A percentile compares a stretch with the other conserved stretches of the same genome.
Conservation (phyloP, 2,797 vertebrate genomes). For the Jordanella pulchra region DNA sequence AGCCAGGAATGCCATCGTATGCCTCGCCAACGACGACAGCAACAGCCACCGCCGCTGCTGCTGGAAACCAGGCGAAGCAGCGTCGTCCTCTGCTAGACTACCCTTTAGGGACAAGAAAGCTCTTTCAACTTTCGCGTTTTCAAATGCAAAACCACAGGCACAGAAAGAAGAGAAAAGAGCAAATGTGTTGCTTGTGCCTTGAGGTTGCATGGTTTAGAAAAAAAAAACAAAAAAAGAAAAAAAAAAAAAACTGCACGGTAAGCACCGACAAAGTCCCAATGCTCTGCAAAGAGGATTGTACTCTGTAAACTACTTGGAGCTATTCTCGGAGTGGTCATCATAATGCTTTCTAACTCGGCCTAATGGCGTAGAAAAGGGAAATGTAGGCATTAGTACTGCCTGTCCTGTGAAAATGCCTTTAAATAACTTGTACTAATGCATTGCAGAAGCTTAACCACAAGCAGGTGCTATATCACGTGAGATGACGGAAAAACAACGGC, state of each 20-base stretch:
- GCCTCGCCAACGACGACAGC: slow-evolving; percentile 60
- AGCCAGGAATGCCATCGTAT: slow-evolving; percentile 80
- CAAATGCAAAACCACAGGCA: slow-evolving; percentile 16
- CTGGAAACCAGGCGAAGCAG: slow-evolving; percentile 32
- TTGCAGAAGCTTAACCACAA: slow-evolving; percentile 47
- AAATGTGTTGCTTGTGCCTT: slow-evolving; percentile 11
- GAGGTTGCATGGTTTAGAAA: slow-evolving; percentile 36
- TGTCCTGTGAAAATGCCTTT: slow-evolving; percentile 33
- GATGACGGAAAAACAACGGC: background rate
- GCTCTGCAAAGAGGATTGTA: slow-evolving; percentile 71
- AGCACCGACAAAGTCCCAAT: slow-evolving; percentile 60
- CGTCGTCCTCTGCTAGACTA: slow-evolving; percentile 22
- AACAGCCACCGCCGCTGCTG: slow-evolving; percentile 35
- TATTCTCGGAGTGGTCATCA: slow-evolving; percentile 66
- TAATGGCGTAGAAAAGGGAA: slow-evolving; percentile 57
- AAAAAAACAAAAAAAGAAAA: background rate
- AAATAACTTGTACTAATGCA: slow-evolving; percentile 67
- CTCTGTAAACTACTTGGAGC: slow-evolving; percentile 66
- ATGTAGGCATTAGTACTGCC: background rate
- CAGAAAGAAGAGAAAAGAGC: slow-evolving; percentile 4
- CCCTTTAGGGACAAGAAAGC: slow-evolving; percentile 19
- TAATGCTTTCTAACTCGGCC: slow-evolving; percentile 68
- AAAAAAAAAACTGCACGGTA: slow-evolving; percentile 49
- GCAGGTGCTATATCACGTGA: slow-evolving; percentile 53
- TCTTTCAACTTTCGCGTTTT: slow-evolving; percentile 25